These are phyloP conservation scores for Lineus longissimus DNA, from an alignment of 1,140 invertebrate genomes.

Conservation along the genomic window DNA sequence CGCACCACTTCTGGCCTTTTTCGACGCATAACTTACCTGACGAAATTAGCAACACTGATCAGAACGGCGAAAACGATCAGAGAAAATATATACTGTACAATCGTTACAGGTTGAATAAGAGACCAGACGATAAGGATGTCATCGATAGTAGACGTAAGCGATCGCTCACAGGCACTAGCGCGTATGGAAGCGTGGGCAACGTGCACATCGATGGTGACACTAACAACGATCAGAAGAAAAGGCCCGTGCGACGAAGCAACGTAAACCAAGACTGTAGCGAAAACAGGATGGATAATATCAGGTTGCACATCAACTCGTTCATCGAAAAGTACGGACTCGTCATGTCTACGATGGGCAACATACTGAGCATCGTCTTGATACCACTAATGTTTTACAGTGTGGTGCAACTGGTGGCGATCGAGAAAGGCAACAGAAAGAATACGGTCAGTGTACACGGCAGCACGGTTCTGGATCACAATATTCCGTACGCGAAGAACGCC, in stretches of 20 bases:
- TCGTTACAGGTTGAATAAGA: neutral
- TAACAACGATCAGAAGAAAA: neutral
- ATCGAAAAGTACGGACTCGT: neutral
- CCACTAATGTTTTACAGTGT: neutral
- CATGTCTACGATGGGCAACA: neutral
- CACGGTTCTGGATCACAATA: neutral
- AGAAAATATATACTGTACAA: neutral
- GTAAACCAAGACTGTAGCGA: too few relatives aligned
- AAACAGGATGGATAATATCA: neutral
- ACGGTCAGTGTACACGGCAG: neutral
- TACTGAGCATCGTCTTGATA: neutral
- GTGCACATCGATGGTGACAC: neutral
- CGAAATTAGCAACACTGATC: neutral
- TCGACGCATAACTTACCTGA: neutral
- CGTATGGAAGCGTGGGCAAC: neutral
- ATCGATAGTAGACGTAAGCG: neutral
- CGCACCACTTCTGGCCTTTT: constrained; percentile 2
- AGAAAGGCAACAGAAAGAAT: neutral
- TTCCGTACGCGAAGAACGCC: neutral
- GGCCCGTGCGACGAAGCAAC: neutral
- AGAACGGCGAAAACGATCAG: neutral
- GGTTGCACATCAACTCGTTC: neutral
- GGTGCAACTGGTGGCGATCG: neutral
- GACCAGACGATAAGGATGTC: neutral
- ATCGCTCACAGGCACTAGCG: neutral